phyloP scores from a whole-genome alignment of 2,113 vertebrate genomes.

The Tauraco erythrolophus region DNA sequence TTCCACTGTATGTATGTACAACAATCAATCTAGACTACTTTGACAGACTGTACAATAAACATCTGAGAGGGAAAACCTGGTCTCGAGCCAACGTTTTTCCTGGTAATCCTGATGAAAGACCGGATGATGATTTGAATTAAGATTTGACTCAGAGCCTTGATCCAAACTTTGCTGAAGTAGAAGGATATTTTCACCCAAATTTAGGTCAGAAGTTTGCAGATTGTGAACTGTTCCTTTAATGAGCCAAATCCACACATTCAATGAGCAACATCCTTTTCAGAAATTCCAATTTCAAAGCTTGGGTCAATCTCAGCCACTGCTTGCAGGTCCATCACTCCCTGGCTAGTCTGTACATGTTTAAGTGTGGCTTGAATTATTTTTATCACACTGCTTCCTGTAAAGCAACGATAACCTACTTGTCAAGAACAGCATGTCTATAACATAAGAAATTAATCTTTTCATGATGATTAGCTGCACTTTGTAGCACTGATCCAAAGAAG shows the following conservation, averaged over 20 bases:
- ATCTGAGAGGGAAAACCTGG: background rate
- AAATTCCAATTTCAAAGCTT: background rate
- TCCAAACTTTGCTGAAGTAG: background rate
- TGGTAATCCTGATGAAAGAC: background rate
- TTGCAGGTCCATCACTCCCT: background rate
- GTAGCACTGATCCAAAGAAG: background rate
- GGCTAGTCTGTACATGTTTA: background rate
- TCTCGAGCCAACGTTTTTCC: background rate
- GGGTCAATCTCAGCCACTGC: background rate
- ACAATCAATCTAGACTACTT: background rate
- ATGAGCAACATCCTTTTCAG: background rate
- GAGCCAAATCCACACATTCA: background rate
- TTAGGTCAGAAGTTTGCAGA: background rate
- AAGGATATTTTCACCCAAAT: background rate
- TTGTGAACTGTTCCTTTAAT: background rate
- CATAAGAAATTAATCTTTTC: background rate
- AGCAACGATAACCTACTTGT: background rate
- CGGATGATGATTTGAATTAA: background rate
- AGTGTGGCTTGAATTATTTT: slow-evolving; percentile 9
- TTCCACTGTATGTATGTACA: background rate
- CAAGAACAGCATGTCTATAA: background rate
- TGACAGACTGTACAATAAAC: background rate
- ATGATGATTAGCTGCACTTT: background rate
- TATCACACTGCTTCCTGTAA: background rate
- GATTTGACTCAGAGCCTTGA: background rate